Base-by-base conservation (phyloP, 2,113 vertebrate genomes). In the Clarias gariepinus region DNA sequence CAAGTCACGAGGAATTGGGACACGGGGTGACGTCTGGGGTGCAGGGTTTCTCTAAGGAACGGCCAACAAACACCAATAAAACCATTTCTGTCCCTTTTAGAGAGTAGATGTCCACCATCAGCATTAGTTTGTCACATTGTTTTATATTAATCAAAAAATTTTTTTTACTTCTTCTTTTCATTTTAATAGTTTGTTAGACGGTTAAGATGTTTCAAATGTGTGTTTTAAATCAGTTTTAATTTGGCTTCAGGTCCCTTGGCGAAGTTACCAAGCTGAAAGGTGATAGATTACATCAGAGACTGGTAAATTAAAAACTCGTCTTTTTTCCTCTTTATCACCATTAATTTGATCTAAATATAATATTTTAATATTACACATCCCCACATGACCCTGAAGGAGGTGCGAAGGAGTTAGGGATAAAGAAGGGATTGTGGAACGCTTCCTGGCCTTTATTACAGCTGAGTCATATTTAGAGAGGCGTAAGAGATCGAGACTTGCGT, bases 291-390 rank as follows among this genome's bases (percentile, higher is more conserved):
- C 89, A 60, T 82, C 91, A 88, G 73, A 90, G 63, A 90, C 88
- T 89, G 91, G 88, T 91, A 88, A 91, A 90, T 92, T 90, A 82
- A 87, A 90, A 23, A 69, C 86, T 83, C 87, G 88, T 89, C 82
- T 90, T 85, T 88, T 89, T n/a, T 4, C 28, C 81, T 90, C 66
- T 90, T 88, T 68, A 74, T 92, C 93, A 94, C 93, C 93, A 93
- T 94, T 95, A 94, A 93, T 13, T 80, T 33, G 28, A 60, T 60
- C 2, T 57, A 55, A 78, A 10, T 23, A 58, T 58, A 58, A 18
- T 58, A 58, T 58, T 16, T 2, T 3, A 58, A 58, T 18, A 58
- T 58, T 9, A 28, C 52, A 78, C 74, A 55, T 18, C 3, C 52
- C 12, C 52, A 2, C 47, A 16, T 55, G 36, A 36, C 36, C 36